Base-by-base conservation (phyloP, 2,797 vertebrate genomes). In the Corythornis leucogaster region DNA sequence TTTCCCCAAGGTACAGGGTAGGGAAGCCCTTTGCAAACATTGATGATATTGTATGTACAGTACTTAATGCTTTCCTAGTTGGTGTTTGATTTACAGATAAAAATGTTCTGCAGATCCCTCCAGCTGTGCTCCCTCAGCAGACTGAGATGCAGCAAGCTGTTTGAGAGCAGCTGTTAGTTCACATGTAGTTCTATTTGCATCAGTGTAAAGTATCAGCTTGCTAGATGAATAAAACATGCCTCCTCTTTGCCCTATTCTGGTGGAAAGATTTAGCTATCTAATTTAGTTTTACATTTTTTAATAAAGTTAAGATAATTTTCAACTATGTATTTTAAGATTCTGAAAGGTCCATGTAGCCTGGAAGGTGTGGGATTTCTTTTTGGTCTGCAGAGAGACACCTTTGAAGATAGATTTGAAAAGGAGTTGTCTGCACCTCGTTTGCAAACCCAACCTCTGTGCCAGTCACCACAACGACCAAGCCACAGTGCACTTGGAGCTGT, bases 201-300 rank as follows among this genome's bases (percentile, higher is more conserved):
- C 80, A 73, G 85, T 94, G 82, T 96, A 95, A 96, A 97, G 96
- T 35, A 97, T 84, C 85, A 97, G 94, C 88, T 97, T 95, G 73
- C 45, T 51, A 31, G 51, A 97, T 96, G 96, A 98, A 97, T 97
- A 96, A 98, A 97, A 96, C 89, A 96, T 94, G 59, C 24, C 74
- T 89, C 50, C 50, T 90, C 77, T 88, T 87, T 85, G 63, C 80
- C 83, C 87, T 64, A 9, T 55, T 55, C 62, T 57, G 48, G 55
- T 86, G 85, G 64, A 83, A 96, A 92, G 67, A 85, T 87, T 78
- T 74, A 94, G 94, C 48, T 58, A 62, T 42, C 80, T 93, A 76
- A 94, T 92, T 85, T 74, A 80, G 21, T 82, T 87, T 77, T 78
- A 67, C 12, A 43, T 69, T 73, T 93, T 95, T 78, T 78, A 84